Conservation (phyloP, 2,797 vertebrate genomes). For the Loris lydekkerianus region DNA sequence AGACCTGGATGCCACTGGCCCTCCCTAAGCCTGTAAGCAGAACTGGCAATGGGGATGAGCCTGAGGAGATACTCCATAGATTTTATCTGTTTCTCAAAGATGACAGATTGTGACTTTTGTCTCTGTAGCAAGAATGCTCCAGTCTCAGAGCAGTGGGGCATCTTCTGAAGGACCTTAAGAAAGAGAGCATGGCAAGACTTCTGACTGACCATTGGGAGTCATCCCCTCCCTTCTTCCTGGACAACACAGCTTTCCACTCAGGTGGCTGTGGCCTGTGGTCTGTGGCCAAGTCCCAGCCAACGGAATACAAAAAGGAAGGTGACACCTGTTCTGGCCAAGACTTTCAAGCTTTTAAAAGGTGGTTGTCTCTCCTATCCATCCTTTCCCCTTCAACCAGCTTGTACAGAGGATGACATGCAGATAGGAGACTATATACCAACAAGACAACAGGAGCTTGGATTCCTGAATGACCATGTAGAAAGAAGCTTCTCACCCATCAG, state of each 20-base stretch:
- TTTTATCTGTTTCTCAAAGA: background rate
- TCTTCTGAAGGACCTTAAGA: background rate
- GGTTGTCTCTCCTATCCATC: background rate
- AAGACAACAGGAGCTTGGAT: background rate
- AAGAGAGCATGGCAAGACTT: fast-evolving
- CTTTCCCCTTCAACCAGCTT: background rate
- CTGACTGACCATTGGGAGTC: background rate
- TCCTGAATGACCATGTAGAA: background rate
- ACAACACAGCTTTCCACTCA: background rate
- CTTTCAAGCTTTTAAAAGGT: background rate
- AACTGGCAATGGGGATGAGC: background rate
- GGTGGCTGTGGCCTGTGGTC: background rate
- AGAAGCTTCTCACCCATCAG: background rate
- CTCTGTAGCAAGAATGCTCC: background rate
- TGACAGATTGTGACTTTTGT: background rate
- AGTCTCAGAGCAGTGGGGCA: background rate
- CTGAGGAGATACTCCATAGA: too few relatives aligned
- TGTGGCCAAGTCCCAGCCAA: background rate
- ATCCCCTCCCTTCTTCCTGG: background rate
- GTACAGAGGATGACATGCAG: background rate
- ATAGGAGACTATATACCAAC: background rate
- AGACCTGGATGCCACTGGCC: fast-evolving
- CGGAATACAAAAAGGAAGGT: background rate
- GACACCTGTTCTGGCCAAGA: background rate
- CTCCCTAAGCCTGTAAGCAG: background rate